phyloP scores from a whole-genome alignment of 2,113 vertebrate genomes.

The Oreamnos americanus region DNA sequence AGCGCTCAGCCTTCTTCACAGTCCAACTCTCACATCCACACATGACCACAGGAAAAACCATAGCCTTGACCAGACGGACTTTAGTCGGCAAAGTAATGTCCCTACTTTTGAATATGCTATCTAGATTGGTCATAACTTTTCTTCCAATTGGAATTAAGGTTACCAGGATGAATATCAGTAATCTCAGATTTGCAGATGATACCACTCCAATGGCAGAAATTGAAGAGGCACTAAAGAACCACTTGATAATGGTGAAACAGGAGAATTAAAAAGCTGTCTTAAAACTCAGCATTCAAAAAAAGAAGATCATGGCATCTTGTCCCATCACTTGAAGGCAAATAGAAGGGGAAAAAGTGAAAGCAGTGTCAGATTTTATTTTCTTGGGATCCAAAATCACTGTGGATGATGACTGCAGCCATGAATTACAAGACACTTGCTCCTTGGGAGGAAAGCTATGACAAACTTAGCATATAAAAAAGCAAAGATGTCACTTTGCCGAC shows the following conservation, averaged over 20 bases:
- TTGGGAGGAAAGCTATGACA: neutral
- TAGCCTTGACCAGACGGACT: too few relatives aligned
- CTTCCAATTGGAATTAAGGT: neutral
- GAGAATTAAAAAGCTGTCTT: neutral
- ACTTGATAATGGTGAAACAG: neutral
- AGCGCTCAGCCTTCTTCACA: too few relatives aligned
- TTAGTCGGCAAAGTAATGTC: too few relatives aligned
- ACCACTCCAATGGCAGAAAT: neutral
- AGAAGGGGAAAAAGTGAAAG: neutral
- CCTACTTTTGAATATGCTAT: too few relatives aligned
- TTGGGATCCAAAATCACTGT: neutral
- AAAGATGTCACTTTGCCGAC: fast-evolving
- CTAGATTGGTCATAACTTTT: too few relatives aligned
- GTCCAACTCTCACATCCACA: too few relatives aligned
- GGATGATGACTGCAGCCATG: neutral
- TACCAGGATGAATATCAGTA: neutral
- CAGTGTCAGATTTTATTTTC: neutral
- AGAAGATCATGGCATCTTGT: neutral
- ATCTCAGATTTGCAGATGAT: neutral
- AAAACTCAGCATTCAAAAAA: neutral
- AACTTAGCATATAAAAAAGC: neutral
- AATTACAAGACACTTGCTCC: neutral
- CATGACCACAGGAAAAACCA: too few relatives aligned
- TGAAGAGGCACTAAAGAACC: neutral
- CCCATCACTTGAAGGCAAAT: neutral